These are phyloP conservation scores for Pinctada fucata DNA, from an alignment of 2,888 invertebrate genomes.

Conservation along the genomic window DNA sequence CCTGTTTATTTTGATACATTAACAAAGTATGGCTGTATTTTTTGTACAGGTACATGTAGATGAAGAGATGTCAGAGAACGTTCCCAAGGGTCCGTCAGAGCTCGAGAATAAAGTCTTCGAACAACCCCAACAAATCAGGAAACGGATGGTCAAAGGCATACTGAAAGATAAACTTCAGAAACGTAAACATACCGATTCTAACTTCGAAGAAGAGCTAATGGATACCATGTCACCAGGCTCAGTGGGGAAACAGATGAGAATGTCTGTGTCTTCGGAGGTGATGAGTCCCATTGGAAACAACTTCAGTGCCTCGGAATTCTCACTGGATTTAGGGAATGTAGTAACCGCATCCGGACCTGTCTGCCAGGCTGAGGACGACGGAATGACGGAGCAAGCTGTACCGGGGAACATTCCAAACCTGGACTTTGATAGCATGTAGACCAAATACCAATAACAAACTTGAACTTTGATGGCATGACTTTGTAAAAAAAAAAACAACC, in stretches of 20 bases:
- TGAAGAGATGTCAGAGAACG: too few relatives aligned
- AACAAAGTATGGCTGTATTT: too few relatives aligned
- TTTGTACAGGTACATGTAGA: too few relatives aligned
- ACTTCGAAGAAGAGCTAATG: not conserved
- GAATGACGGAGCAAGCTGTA: not conserved
- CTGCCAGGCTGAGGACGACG: not conserved
- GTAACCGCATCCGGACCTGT: not conserved
- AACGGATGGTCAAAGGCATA: not conserved
- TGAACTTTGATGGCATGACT: too few relatives aligned
- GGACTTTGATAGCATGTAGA: not conserved
- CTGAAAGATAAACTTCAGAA: not conserved
- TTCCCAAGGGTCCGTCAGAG: too few relatives aligned
- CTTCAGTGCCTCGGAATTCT: not conserved
- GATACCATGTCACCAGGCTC: not conserved
- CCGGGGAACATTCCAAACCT: not conserved
- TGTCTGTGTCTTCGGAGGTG: not conserved
- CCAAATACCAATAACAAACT: too few relatives aligned
- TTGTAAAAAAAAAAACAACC: too few relatives aligned
- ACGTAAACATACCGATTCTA: not conserved
- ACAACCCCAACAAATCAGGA: not conserved
- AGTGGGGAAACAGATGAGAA: not conserved
- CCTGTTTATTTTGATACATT: too few relatives aligned
- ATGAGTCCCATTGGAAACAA: not conserved
- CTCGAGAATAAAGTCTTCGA: not conserved
- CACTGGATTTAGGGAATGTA: not conserved